Evolutionary conservation across 2,113 vertebrate species (phyloP), one percentile per base, ranked within the genome.

Genomic region (Podarcis raffonei): DNA sequence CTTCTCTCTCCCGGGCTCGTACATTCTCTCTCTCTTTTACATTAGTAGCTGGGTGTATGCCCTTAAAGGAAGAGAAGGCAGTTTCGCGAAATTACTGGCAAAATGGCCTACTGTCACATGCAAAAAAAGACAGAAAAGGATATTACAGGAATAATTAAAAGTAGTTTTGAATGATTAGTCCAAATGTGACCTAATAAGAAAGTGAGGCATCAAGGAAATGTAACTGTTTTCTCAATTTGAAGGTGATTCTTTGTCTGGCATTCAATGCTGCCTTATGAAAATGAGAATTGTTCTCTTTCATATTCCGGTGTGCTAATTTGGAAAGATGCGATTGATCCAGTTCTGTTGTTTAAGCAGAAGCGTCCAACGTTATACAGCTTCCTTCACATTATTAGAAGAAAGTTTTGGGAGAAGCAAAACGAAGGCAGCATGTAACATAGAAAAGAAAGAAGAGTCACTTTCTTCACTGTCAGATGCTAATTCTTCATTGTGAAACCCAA

Each of bases 151-250:
- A 95, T 94, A 96, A 96, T 95, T 94, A 96, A 90, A 90, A 90
- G 83, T 90, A 92, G 86, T 75, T 85, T 78, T 59, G 90, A 94
- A 94, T 57, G 91, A 94, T 93, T 90, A 82, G 81, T 86, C 85
- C 91, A 93, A 86, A 85, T 85, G 93, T 94, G 94, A 95, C 92
- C 93, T 95, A 94, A 95, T 94, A 94, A 93, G 96, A 96, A 95
- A 92, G 93, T 42, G 59, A 94, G 92, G 93, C 94, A 95, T 95
- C 93, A 92, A 92, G 92, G 92, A 95, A 95, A 96, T 86, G 30
- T 94, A 95, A 94, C 94, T 94, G 87, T 95, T 95, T 96, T 95
- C 94, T 95, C 93, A 89, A 96, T 93, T 96, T 90, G 93, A 96
- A 94, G 90, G 91, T 93, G 82, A 92, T 90, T 90, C 88, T 94